Evolutionary conservation across 2,888 invertebrate species (phyloP).

Genomic region (Caenorhabditis becei): DNA sequence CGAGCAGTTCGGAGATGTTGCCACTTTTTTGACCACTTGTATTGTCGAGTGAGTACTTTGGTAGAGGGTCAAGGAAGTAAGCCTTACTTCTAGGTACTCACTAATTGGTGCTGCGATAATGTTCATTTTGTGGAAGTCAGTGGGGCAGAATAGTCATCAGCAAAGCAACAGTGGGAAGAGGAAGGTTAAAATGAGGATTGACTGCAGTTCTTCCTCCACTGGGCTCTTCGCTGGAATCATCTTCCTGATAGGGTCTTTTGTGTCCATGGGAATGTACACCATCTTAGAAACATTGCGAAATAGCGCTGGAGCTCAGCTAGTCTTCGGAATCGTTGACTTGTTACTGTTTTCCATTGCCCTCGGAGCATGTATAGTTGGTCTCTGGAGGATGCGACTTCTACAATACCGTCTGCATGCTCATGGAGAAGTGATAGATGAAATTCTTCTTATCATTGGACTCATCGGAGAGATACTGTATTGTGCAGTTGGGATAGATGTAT

Average conservation of each 20-base stretch:
- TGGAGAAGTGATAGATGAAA: conserved; percentile 80
- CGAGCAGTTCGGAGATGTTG: conserved; percentile 79
- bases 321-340: conserved; percentile 78
- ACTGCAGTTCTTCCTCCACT: conserved; percentile 80
- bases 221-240: conserved; percentile 80
- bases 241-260: conserved; percentile 77
- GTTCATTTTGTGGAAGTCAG: conserved; percentile 80
- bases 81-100: conserved; percentile 64
- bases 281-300: conserved; percentile 74
- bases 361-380: conserved; percentile 74
- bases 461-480: conserved; percentile 79
- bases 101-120: conserved; percentile 80
- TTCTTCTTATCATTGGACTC: conserved; percentile 78
- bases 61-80: not conserved
- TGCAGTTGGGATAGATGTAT: conserved; percentile 68
- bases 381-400: conserved; percentile 79
- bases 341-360: conserved; percentile 76
- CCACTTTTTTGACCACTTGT: conserved; percentile 80
- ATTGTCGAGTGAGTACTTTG: conserved; percentile 72
- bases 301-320: conserved; percentile 71
- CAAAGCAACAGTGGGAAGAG: conserved; percentile 65
- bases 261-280: conserved; percentile 79
- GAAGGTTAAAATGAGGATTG: conserved; percentile 76
- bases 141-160: conserved; percentile 67
- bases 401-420: conserved; percentile 76